Evolutionary conservation across 2,888 invertebrate species (phyloP).

Genomic region (Congeria kusceri): DNA sequence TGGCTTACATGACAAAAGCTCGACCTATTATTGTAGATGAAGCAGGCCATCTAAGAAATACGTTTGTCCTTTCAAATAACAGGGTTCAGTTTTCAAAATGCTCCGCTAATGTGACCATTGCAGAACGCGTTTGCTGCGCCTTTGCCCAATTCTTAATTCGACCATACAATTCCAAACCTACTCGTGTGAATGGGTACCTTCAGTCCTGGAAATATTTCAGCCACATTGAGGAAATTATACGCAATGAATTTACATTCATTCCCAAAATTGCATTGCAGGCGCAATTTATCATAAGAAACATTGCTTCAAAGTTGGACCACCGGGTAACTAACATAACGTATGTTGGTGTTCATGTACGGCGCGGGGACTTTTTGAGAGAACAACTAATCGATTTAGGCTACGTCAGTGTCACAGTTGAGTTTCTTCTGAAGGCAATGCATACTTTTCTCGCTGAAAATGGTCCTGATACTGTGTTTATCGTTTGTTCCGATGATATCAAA

Average conservation of each 20-base stretch:
- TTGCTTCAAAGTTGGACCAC: too few relatives aligned
- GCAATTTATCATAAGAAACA: too few relatives aligned
- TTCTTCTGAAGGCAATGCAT: constrained; percentile 59
- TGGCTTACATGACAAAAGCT: constrained; percentile 29
- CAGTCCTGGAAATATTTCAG: constrained; percentile 71
- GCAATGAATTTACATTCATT: constrained; percentile 65
- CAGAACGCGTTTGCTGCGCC: too few relatives aligned
- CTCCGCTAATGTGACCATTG: too few relatives aligned
- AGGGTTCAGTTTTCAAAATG: too few relatives aligned
- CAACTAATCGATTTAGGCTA: constrained; percentile 32
- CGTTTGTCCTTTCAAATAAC: too few relatives aligned
- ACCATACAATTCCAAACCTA: background rate
- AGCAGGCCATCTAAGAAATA: too few relatives aligned
- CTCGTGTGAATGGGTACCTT: constrained; percentile 50
- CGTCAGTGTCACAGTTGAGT: constrained; percentile 56
- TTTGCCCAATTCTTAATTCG: too few relatives aligned
- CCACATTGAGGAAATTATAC: constrained; percentile 38
- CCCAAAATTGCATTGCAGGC: too few relatives aligned
- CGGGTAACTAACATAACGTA: constrained; percentile 36
- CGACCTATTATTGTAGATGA: too few relatives aligned
- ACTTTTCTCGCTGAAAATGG: constrained; percentile 51
- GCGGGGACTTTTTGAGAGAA: constrained; percentile 60
- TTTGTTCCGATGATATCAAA: constrained; percentile 60
- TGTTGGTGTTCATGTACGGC: constrained; percentile 65
- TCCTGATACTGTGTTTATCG: constrained; percentile 55